phyloP scores from a whole-genome alignment of 2,113 vertebrate species.

The Tupaia tana region DNA sequence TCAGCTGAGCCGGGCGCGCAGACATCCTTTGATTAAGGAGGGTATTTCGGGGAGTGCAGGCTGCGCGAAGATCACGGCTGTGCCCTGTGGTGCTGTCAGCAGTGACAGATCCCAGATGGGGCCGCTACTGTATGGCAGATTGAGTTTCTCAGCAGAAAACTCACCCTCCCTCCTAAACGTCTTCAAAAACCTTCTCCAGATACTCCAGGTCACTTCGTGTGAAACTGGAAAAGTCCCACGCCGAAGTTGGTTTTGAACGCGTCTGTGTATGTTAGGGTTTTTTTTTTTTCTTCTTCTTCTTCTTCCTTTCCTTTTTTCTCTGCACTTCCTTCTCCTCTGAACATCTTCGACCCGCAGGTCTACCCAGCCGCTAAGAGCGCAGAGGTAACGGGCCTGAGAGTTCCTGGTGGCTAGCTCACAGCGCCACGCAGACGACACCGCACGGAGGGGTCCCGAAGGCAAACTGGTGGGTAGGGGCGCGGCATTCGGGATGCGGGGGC shows the following conservation, averaged over 20 bases:
- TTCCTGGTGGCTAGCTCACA: not conserved
- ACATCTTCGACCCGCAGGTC: constrained; percentile 48
- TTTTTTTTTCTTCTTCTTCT: not conserved
- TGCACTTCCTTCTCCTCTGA: constrained; percentile 47
- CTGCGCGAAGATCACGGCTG: constrained; percentile 90
- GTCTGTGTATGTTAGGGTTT: not conserved
- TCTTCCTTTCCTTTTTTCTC: constrained; percentile 6
- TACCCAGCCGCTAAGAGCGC: not conserved
- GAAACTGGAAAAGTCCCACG: constrained; percentile 79
- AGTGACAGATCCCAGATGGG: constrained; percentile 94
- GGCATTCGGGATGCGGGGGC: not conserved
- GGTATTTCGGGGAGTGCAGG: constrained; percentile 87
- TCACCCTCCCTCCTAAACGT: constrained; percentile 87
- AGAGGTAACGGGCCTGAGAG: not conserved
- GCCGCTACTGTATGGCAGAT: constrained; percentile 95
- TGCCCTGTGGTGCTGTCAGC: constrained; percentile 93
- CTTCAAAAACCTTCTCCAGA: constrained; percentile 90
- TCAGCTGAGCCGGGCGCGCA: constrained; percentile 72
- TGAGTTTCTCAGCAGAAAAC: constrained; percentile 93
- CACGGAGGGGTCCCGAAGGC: not conserved
- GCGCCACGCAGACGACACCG: not conserved
- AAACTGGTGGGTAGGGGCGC: constrained; percentile 61
- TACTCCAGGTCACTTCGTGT: constrained; percentile 85
- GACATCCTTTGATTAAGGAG: constrained; percentile 85
- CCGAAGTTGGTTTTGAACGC: constrained; percentile 58